These are phyloP conservation scores for Urechis unicinctus DNA, from an alignment of 2,888 invertebrate genomes.

Conservation along the genomic window DNA sequence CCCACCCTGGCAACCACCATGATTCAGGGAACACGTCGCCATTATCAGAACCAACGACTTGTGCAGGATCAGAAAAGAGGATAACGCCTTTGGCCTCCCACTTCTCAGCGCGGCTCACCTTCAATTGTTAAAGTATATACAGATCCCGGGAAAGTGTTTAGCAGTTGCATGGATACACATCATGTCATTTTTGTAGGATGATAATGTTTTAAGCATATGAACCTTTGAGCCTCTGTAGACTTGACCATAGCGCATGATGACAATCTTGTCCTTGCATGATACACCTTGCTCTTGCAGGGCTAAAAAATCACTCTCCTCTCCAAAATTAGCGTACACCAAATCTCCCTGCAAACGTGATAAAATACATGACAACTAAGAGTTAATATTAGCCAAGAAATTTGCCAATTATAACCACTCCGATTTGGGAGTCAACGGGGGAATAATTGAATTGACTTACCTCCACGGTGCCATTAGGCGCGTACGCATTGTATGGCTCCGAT, in stretches of 20 bases:
- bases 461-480: constrained; percentile 26
- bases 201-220: no score
- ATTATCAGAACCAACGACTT: no score
- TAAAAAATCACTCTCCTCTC: constrained; percentile 46
- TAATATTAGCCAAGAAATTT: background rate
- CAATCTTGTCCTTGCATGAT: constrained; percentile 39
- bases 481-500: no score
- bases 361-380: background rate
- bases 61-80: no score
- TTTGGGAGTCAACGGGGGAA: background rate
- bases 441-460: no score
- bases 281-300: constrained; percentile 30
- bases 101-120: no score
- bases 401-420: background rate
- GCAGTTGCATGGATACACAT: no score
- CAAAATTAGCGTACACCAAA: constrained; percentile 53
- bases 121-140: background rate
- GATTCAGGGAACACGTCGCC: no score
- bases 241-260: constrained; percentile 53
- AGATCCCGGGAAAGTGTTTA: no score
- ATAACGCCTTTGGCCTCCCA: no score
- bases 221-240: constrained; percentile 51
- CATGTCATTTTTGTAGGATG: no score
- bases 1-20: constrained; percentile 17
- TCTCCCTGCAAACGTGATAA: constrained; percentile 29